phyloP scores from a whole-genome alignment of 1,140 invertebrate species.

The Drosophila nasuta region DNA sequence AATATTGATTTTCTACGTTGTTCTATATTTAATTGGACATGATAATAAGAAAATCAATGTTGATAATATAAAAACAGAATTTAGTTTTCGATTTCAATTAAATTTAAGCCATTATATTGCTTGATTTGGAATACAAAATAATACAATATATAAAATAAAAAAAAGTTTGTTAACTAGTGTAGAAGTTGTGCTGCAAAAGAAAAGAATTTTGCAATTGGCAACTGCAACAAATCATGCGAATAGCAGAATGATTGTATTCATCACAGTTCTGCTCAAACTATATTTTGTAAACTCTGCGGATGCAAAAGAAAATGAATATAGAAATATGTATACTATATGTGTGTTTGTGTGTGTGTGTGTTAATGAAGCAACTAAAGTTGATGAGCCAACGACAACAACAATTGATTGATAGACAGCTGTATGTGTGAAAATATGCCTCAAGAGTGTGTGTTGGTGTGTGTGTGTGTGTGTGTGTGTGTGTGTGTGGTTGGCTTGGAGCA shows the following conservation, averaged over 20 bases:
- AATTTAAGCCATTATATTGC: no score
- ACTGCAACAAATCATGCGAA: slow-evolving; percentile 2
- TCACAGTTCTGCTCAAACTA: neutral
- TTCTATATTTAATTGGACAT: no score
- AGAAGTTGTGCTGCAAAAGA: neutral
- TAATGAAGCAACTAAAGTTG: slow-evolving; percentile 37
- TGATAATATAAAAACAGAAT: no score
- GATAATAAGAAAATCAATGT: no score
- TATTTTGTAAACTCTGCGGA: neutral
- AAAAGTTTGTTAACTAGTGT: slow-evolving; percentile 9
- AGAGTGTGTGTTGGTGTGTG: neutral
- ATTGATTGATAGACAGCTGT: slow-evolving; percentile 35
- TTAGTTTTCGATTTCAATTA: no score
- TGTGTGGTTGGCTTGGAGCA: slow-evolving; percentile 21
- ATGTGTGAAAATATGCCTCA: neutral
- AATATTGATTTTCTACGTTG: no score
- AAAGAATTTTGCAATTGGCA: slow-evolving; percentile 11
- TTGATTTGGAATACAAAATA: no score
- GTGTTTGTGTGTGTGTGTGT: slow-evolving; percentile 6
- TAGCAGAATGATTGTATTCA: neutral
- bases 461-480: slow-evolving; percentile 21
- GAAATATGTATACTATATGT: neutral
- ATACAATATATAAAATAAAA: neutral
- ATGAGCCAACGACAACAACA: slow-evolving; percentile 33
- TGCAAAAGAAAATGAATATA: neutral